phyloP scores from a whole-genome alignment of 2,888 invertebrate species.

The Caenorhabditis sp. region DNA sequence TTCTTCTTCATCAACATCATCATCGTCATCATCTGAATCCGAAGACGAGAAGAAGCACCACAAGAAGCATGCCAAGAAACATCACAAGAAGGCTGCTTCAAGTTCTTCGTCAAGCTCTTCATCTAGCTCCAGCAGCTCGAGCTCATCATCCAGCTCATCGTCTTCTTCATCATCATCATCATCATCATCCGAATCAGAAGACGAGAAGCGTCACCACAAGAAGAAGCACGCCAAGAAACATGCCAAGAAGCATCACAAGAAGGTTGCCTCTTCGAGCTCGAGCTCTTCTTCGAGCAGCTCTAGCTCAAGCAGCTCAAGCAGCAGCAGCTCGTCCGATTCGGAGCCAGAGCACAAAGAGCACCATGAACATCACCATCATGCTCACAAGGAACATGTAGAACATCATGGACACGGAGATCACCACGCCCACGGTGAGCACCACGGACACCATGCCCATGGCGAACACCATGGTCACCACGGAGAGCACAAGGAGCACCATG shows the following conservation, averaged over 20 bases:
- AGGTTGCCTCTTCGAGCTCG: slow-evolving; percentile 10
- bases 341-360: slow-evolving; percentile 16
- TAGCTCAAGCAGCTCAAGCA: slow-evolving; percentile 4
- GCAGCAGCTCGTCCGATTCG: slow-evolving; percentile 19
- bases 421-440: slow-evolving; percentile 9
- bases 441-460: too few relatives aligned
- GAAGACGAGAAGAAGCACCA: too few relatives aligned
- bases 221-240: slow-evolving; percentile 15
- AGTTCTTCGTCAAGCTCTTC: slow-evolving; percentile 10
- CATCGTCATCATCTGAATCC: slow-evolving; percentile 12
- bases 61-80: slow-evolving; percentile 16
- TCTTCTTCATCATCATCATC: slow-evolving; percentile 7
- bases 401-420: too few relatives aligned
- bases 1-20: slow-evolving; percentile 7
- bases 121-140: slow-evolving; percentile 5
- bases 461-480: too few relatives aligned
- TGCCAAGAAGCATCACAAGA: slow-evolving; percentile 24
- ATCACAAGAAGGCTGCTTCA: slow-evolving; percentile 18
- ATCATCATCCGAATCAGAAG: slow-evolving; percentile 19
- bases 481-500: background rate
- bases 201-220: slow-evolving; percentile 12
- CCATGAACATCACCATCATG: slow-evolving; percentile 11
- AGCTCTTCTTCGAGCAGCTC: slow-evolving; percentile 13
- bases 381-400: too few relatives aligned
- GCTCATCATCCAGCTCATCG: slow-evolving; percentile 1